These are phyloP conservation scores for Melieria crassipennis DNA, from an alignment of 2,888 invertebrate species.

Conservation along the genomic window DNA sequence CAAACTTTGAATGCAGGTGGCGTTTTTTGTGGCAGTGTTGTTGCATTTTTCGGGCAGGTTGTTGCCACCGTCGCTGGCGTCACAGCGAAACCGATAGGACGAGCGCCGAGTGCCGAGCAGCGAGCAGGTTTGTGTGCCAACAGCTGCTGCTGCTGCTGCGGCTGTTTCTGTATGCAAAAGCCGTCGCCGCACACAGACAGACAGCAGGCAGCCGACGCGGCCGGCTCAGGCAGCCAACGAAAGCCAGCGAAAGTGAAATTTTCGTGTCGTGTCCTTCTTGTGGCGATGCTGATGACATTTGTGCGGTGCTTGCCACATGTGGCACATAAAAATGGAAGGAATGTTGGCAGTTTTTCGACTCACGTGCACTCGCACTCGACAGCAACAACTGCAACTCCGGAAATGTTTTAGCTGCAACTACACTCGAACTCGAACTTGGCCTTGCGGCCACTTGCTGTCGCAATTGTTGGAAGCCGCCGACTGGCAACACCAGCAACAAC, in stretches of 20 bases:
- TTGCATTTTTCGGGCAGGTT: slow-evolving; percentile 55
- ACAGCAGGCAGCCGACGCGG: slow-evolving; percentile 14
- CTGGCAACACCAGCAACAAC: slow-evolving; percentile 4
- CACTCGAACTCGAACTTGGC: background rate
- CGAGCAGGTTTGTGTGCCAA: background rate
- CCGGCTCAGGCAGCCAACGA: no score
- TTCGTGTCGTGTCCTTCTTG: no score
- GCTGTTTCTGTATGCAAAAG: slow-evolving; percentile 62
- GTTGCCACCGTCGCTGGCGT: slow-evolving; percentile 30
- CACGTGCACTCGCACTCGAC: no score
- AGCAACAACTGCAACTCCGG: no score
- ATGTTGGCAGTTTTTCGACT: no score
- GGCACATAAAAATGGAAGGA: no score
- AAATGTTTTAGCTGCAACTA: no score
- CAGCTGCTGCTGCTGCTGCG: slow-evolving; percentile 32
- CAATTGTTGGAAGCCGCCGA: background rate
- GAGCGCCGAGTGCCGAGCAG: slow-evolving; percentile 6
- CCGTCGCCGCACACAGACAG: slow-evolving; percentile 50
- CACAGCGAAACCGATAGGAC: no score
- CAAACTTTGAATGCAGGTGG: slow-evolving; percentile 57
- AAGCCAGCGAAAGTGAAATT: no score
- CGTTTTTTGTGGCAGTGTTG: slow-evolving; percentile 46
- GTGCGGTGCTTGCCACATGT: no score
- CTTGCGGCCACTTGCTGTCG: background rate
- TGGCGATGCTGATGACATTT: no score